Conservation (phyloP, 2,888 invertebrate species). For the Polydrusus tereticollis region DNA sequence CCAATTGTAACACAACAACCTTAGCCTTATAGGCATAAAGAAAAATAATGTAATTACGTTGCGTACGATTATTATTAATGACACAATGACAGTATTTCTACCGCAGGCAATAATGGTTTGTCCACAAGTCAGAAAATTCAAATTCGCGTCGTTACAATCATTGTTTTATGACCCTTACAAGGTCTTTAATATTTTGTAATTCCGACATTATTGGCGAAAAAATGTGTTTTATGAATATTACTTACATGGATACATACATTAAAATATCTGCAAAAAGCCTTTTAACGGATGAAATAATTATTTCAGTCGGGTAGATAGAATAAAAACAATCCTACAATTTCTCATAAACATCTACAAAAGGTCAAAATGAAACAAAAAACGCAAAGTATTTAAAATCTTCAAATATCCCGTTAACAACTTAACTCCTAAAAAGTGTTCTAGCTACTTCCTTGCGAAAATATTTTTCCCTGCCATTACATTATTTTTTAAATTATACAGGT, state of each 20-base stretch:
- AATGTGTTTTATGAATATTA: too few species aligned
- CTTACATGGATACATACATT: background rate
- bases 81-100: too few species aligned
- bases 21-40: too few species aligned
- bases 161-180: too few species aligned
- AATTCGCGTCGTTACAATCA: too few species aligned
- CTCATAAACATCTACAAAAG: constrained; percentile 8
- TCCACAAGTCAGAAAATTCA: too few species aligned
- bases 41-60: too few species aligned
- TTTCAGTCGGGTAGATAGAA: constrained; percentile 38
- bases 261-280: constrained; percentile 16
- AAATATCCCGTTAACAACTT: constrained; percentile 31
- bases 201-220: too few species aligned
- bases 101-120: too few species aligned
- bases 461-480: background rate
- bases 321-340: constrained; percentile 26
- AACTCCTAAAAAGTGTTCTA: constrained; percentile 20
- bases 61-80: too few species aligned
- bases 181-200: too few species aligned
- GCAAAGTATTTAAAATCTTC: constrained; percentile 18
- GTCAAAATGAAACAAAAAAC: constrained; percentile 12
- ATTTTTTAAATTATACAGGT: background rate
- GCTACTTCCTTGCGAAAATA: constrained; percentile 23
- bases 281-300: constrained; percentile 26
- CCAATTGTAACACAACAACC: too few species aligned